Conservation (phyloP, 2,113 vertebrate genomes). For the Neolamprologus cancellatus region DNA sequence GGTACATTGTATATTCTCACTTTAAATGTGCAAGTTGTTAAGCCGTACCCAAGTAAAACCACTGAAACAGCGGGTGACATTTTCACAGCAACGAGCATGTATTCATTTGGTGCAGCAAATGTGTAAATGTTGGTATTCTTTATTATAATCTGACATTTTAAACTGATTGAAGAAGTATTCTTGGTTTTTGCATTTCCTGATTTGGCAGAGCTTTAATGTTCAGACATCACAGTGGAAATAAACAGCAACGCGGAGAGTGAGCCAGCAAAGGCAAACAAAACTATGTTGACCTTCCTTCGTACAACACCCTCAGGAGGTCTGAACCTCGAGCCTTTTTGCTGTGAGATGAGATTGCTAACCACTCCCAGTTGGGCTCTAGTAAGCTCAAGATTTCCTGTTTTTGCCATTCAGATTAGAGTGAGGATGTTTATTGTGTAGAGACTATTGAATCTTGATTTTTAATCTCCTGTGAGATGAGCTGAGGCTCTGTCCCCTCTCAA, state of each 20-base stretch:
- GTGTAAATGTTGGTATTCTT: neutral
- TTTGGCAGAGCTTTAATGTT: neutral
- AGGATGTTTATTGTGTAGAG: neutral
- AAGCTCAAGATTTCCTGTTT: neutral
- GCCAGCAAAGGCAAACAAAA: neutral
- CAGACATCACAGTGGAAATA: neutral
- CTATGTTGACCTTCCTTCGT: neutral
- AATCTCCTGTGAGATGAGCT: slow-evolving; percentile 20
- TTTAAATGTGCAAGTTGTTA: neutral
- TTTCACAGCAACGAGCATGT: neutral
- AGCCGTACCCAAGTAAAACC: fast-evolving
- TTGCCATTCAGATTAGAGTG: neutral
- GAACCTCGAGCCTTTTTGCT: neutral
- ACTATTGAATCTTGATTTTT: neutral
- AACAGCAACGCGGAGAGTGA: neutral
- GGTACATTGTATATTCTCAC: neutral
- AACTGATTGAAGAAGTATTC: too few relatives aligned
- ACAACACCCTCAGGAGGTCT: neutral
- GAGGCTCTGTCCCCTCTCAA: slow-evolving; percentile 21
- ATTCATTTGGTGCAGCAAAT: neutral
- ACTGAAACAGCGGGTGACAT: neutral
- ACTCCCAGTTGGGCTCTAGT: neutral
- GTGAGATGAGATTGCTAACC: neutral
- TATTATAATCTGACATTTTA: neutral
- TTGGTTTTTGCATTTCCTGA: too few relatives aligned